Evolutionary conservation across 1,140 invertebrate species (phyloP), one percentile per base, ranked within the genome.

Genomic region (Drosophila fuyamai): DNA sequence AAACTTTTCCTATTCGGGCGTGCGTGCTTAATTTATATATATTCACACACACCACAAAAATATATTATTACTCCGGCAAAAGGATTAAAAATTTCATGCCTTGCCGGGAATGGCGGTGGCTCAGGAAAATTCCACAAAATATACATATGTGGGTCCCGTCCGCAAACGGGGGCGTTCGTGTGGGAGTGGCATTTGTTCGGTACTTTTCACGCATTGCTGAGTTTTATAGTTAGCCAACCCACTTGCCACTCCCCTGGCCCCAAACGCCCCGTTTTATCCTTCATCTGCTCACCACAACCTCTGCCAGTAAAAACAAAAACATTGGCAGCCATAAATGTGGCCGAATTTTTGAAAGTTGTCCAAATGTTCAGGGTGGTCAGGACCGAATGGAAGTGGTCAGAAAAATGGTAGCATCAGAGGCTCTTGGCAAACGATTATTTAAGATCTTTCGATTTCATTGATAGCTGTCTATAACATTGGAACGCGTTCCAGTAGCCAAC

Each of bases 11-110:
- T 80, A 65, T 80, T 73, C 47, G 56, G 62, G 48, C 38, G 27
- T 79, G 44, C 66, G 27, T 51, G 77, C 80, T 88, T 88, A 84
- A 88, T 89, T 90, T 90, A 88, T 81, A 90, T 68, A 81, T 68
- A 81, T 75, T 60, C 61, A 66, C 58, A 59, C 16, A 35, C 38
- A 59, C 47, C 56, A 55, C 44, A 70, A 43, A 71, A 72, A 71
- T 89, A 88, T 83, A 88, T 88, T 88, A 88, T 88, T 88, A 80
- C 79, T 63, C 50, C 66, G 27, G 78, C 81, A 67, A 89, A 89
- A 67, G 85, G 84, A 89, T 89, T 89, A 89, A 84, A 89, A 89
- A 89, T 90, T 84, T 84, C 81, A 56, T 71, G 77, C 74, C 76
- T 78, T 73, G 43, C 72, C 73, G 27, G 36, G 35, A 41, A 66